Evolutionary conservation across 2,888 invertebrate genomes (phyloP), one percentile per base, ranked within the genome.

Genomic region (Lycaena phlaeas): DNA sequence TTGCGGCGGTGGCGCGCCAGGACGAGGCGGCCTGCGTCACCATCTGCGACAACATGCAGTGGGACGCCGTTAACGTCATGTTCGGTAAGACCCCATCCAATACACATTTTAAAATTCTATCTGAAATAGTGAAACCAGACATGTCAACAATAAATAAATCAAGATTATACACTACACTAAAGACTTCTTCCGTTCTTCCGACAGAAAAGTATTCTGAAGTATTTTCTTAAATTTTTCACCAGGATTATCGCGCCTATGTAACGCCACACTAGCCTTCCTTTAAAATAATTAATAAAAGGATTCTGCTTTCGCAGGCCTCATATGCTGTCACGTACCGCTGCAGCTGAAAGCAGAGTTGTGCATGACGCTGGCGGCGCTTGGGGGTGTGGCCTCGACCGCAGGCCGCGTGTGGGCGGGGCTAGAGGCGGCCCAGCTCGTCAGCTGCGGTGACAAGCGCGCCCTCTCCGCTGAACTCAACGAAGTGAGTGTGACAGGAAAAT

Each of bases 381-480:
- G 92, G n/a, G 88, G 88, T 54, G 88, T 92, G 0, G 87, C 91
- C 2, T 91, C 91, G 53, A 91, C 93, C 25, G 94, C 95, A 1
- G 86, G 89, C 3, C 89, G 89, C 44, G 88, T 96, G 52, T 97
- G 97, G 97, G 92, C 92, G 47, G 91, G 90, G 51, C 75, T 96
- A 12, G 95, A 95, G 75, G 89, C 90, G 2, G 91, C 94, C 0
- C 94, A 93, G 57, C 90, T 95, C 15, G 88, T 95, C 41, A 43
- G 61, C 17, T 87, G 87, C 29, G 86, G 86, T 50, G 89, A 89
- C 49, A 89, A 89, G 26, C 69, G 85, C 37, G 91, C 90, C 2
- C 87, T 93, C 39, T 87, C 92, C 74, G 92, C 93, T 0, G 98
- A 98, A 72, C 82, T 98, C 17, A 94, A 94, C 47, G 97, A 98